Evolutionary conservation across 2,113 vertebrate genomes (phyloP).

Genomic region (Cyanistes caeruleus): DNA sequence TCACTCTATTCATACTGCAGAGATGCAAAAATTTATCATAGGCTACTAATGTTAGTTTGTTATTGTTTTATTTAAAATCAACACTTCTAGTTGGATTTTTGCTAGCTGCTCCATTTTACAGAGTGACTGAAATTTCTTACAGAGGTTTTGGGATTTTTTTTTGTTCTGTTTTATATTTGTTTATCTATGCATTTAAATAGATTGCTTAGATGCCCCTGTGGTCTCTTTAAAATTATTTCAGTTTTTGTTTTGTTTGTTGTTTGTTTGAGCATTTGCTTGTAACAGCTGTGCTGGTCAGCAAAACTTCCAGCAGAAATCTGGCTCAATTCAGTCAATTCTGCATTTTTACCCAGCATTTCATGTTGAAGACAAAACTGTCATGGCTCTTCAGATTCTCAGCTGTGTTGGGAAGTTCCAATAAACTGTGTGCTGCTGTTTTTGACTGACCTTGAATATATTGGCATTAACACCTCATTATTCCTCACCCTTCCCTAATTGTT

Average conservation of each 20-base stretch:
- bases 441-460: background rate
- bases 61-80: background rate
- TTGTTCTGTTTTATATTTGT: background rate
- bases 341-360: background rate
- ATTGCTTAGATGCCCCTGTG: background rate
- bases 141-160: background rate
- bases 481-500: background rate
- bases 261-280: background rate
- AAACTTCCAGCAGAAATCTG: background rate
- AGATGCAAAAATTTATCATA: background rate
- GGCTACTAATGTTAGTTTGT: background rate
- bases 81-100: background rate
- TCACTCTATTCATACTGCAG: background rate
- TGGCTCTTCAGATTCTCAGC: background rate
- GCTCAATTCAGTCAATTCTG: background rate
- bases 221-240: background rate
- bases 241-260: background rate
- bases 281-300: background rate
- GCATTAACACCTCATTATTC: background rate
- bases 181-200: background rate
- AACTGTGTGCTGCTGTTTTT: background rate
- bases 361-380: background rate
- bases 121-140: background rate
- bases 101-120: background rate
- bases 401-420: background rate